phyloP scores from a whole-genome alignment of 2,888 invertebrate species.

The Spisula solida region DNA sequence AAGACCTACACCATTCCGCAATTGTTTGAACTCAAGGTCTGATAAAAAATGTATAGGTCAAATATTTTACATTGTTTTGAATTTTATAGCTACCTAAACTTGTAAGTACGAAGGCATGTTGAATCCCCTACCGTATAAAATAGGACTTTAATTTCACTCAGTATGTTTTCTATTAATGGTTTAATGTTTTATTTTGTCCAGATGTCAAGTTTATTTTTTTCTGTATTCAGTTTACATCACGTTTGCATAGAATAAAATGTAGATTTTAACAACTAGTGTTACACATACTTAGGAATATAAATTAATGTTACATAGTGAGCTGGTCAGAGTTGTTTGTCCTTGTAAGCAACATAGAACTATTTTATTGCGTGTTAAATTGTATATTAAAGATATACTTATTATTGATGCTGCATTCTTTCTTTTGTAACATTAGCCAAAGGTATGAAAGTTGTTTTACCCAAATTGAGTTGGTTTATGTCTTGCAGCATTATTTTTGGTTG shows the following conservation, averaged over 20 bases:
- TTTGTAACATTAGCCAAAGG: not conserved
- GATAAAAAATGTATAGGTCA: not conserved
- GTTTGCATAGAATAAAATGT: not conserved
- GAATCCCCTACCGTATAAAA: not conserved
- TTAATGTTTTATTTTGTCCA: conserved; percentile 12
- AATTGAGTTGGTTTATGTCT: not conserved
- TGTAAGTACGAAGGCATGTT: conserved; percentile 42
- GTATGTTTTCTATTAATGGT: conserved; percentile 11
- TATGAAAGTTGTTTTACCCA: conserved; percentile 15
- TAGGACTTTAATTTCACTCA: not conserved
- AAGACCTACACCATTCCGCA: not conserved
- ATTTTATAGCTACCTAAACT: conserved; percentile 34
- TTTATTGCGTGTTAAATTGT: no score
- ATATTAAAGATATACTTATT: not conserved
- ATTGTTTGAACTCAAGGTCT: not conserved
- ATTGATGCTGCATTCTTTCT: conserved; percentile 8
- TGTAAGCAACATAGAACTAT: not conserved
- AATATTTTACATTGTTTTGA: conserved; percentile 24
- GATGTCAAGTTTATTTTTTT: not conserved
- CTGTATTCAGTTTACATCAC: conserved; percentile 18
- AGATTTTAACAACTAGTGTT: conserved; percentile 23
- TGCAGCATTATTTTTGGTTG: conserved; percentile 4
- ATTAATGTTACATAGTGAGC: not conserved
- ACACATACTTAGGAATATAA: not conserved
- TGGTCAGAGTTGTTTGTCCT: not conserved